phyloP scores from a whole-genome alignment of 2,888 invertebrate genomes.

The Chymomyza fuscimana region DNA sequence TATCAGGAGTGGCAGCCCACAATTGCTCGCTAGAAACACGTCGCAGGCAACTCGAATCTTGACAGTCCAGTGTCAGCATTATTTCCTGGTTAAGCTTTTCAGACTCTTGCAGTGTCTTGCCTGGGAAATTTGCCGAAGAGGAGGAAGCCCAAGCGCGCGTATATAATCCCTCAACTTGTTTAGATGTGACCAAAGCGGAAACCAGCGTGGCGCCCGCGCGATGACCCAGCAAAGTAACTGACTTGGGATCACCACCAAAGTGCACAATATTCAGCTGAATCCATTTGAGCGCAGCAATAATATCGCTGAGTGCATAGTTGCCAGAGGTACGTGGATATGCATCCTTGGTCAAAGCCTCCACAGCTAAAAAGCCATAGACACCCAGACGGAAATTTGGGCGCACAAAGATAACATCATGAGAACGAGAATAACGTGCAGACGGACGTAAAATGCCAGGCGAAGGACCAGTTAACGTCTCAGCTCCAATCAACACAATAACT shows the following conservation, averaged over 20 bases:
- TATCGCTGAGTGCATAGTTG: conserved; percentile 92
- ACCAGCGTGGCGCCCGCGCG: conserved; percentile 92
- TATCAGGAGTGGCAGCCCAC: conserved; percentile 85
- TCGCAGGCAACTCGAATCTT: conserved; percentile 83
- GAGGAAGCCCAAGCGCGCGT: conserved; percentile 90
- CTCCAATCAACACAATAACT: conserved; percentile 90
- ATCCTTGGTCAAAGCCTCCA: conserved; percentile 85
- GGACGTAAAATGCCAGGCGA: conserved; percentile 87
- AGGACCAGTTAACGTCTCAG: conserved; percentile 88
- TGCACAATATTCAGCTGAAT: conserved; percentile 89
- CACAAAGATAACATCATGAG: conserved; percentile 91
- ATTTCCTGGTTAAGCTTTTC: conserved; percentile 84
- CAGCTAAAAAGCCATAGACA: conserved; percentile 89
- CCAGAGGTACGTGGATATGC: conserved; percentile 89
- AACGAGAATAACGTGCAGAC: conserved; percentile 87
- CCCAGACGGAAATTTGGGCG: conserved; percentile 91
- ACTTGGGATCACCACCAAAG: conserved; percentile 89
- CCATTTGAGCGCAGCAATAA: conserved; percentile 89
- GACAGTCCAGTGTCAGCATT: conserved; percentile 82
- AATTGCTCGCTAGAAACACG: conserved; percentile 82
- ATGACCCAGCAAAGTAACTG: conserved; percentile 91
- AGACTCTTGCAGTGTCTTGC: conserved; percentile 82
- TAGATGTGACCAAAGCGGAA: conserved; percentile 85
- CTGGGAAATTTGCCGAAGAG: conserved; percentile 87
- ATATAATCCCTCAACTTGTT: conserved; percentile 84